Conservation (phyloP, 92 coral and sea anemone species). For the Paramuricea clavata region DNA sequence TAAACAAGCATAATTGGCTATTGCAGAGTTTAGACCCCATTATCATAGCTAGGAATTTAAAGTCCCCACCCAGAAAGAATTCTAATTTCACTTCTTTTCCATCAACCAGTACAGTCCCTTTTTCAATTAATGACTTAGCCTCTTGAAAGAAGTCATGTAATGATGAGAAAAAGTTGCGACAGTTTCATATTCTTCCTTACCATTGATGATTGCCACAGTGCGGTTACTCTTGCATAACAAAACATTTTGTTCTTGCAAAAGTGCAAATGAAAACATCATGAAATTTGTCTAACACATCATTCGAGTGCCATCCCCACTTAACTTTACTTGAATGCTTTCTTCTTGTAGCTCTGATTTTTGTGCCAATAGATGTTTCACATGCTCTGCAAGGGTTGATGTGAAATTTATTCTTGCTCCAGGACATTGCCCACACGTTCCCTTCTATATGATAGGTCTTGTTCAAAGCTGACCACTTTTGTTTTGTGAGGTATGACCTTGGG, state of each 20-base stretch:
- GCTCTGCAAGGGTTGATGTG: slow-evolving; percentile 16
- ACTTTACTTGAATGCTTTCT: not conserved
- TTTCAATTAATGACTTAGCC: slow-evolving; percentile 29
- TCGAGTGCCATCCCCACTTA: not conserved
- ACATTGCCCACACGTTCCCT: slow-evolving; percentile 10
- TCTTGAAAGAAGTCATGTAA: slow-evolving; percentile 44
- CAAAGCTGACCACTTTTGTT: slow-evolving; percentile 44
- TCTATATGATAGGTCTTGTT: slow-evolving; percentile 38
- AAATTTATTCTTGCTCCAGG: slow-evolving; percentile 47
- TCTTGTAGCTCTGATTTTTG: slow-evolving; percentile 18
- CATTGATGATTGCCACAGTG: too few relatives aligned
- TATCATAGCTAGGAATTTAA: slow-evolving; percentile 55
- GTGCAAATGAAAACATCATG: not conserved
- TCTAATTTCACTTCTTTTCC: slow-evolving; percentile 22
- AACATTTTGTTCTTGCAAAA: not conserved
- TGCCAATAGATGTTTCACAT: slow-evolving; percentile 32
- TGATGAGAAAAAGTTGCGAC: too few relatives aligned
- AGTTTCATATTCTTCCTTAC: too few relatives aligned
- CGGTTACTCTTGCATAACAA: not conserved
- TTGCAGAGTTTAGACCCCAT: slow-evolving; percentile 48
- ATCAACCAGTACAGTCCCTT: slow-evolving; percentile 22
- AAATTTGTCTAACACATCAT: not conserved
- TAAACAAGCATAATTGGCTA: slow-evolving; percentile 69
- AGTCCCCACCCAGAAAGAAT: slow-evolving; percentile 58
- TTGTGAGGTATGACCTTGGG: slow-evolving; percentile 65